Percentiles rank a stretch among this genome's conserved stretches.
phyloP scores from a whole-genome alignment of 2,888 invertebrate genomes.

The Apodemia zela region DNA sequence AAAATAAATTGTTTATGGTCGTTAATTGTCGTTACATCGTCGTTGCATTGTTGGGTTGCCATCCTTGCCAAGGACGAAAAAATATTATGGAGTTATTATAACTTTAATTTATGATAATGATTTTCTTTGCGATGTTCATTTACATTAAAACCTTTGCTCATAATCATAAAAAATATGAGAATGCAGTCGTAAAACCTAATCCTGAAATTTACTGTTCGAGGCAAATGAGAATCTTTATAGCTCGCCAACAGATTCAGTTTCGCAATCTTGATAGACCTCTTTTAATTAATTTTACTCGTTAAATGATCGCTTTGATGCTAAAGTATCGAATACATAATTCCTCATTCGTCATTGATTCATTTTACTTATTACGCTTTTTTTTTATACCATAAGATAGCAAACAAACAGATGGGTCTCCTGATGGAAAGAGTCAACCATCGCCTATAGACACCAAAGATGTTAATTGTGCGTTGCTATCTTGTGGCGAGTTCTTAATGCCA shows the following conservation, averaged over 20 bases:
- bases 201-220: not conserved
- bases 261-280: not conserved
- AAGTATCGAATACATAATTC: too few relatives aligned
- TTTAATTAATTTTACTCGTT: not conserved
- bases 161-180: slow-evolving; percentile 1
- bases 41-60: not conserved
- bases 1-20: not conserved
- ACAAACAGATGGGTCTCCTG: too few relatives aligned
- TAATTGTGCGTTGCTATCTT: too few relatives aligned
- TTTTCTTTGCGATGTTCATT: not conserved
- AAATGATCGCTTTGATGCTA: not conserved
- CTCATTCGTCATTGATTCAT: too few relatives aligned
- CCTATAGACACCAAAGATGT: too few relatives aligned
- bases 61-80: not conserved
- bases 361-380: too few relatives aligned
- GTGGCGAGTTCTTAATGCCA: too few relatives aligned
- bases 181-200: slow-evolving; percentile 1
- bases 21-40: not conserved
- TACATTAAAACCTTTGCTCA: not conserved
- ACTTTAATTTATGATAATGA: not conserved
- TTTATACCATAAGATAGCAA: too few relatives aligned
- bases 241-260: slow-evolving; percentile 8
- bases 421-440: too few relatives aligned
- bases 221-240: slow-evolving; percentile 3
- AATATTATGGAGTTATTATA: not conserved